Base-by-base conservation (phyloP, 2,113 vertebrate genomes). In the Athene cunicularia region DNA sequence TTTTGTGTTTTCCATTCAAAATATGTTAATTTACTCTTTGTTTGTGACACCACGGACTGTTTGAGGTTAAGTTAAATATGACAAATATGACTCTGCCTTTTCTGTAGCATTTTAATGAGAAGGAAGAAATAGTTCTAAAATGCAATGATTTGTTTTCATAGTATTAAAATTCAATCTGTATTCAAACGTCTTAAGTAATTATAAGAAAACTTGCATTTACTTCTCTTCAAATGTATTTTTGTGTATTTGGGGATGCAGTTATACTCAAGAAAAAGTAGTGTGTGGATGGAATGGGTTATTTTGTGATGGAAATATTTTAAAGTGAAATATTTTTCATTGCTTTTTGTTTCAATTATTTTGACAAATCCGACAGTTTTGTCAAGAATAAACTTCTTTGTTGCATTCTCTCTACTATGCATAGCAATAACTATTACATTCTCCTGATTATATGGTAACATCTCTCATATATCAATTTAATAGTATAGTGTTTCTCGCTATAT, bases 1-100 rank as follows among this genome's bases (percentile, higher is more conserved):
- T 93, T 95, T 74, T 87, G 52, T 93, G n/a, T 41, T 79, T 93
- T 62, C n/a, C 28, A 94, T 80, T 90, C 68, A 96, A 64, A 95
- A 49, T 70, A 82, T 35, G 35, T 92, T 92, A 92, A 84, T 83
- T 86, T 77, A 86, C 81, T 80, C 79, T 45, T 94, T 81, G 66
- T 80, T 81, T 95, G 50, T 92, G 63, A 83, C 86, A 90, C 92
- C 80, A 80, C 3, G 5, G 35, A 91, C 35, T 90, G 58, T 81
- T 94, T 95, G 52, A 92, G 12, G 30, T 86, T 63, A 92, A 73
- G 77, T 91, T 93, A 80, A 77, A 82, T 91, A 75, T n/a, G 79
- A 83, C 43, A 95, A 39, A 91, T 86, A 68, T 17, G 39, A 75
- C 30, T 47, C 49, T 88, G 76, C 33, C 59, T 59, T 91, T 88